Conservation (phyloP, 2,797 vertebrate genomes). For the Champsocephalus esox region DNA sequence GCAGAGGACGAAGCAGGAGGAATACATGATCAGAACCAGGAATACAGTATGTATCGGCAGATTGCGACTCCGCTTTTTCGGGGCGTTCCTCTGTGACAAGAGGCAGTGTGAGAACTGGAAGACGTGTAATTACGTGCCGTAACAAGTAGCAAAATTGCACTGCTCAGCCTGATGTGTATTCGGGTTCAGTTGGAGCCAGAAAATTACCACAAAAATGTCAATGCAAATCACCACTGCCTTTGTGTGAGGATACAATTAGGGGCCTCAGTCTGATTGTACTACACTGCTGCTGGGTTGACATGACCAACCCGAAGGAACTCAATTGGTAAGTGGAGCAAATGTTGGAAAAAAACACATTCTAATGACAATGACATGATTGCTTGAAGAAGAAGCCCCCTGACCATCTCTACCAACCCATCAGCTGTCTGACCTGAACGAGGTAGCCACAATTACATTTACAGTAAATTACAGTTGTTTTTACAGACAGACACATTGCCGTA, state of each 20-base stretch:
- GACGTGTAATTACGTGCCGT: constrained; percentile 27
- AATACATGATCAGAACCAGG: constrained; percentile 10
- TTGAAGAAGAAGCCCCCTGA: not conserved
- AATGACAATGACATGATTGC: not conserved
- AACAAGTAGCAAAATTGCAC: constrained; percentile 28
- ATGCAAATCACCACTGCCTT: constrained; percentile 25
- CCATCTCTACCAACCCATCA: not conserved
- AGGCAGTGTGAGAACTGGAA: not conserved
- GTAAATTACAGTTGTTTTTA: not conserved
- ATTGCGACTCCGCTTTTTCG: constrained; percentile 9
- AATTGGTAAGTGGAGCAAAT: constrained; percentile 1
- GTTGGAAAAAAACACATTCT: constrained; percentile 1
- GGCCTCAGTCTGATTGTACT: constrained; percentile 24
- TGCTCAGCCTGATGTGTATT: constrained; percentile 30
- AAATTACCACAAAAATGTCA: constrained; percentile 36
- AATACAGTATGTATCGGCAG: not conserved
- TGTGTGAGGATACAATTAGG: constrained; percentile 22
- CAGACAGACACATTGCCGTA: not conserved
- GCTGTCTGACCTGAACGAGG: not conserved
- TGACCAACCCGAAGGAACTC: constrained; percentile 1
- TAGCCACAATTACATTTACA: not conserved
- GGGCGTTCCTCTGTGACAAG: constrained; percentile 11
- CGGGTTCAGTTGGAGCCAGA: constrained; percentile 10
- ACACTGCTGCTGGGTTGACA: constrained; percentile 7
- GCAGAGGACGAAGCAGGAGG: constrained; percentile 7